Base-by-base conservation (phyloP, 2,888 invertebrate genomes). In the Malthinus seriepunctatus region DNA sequence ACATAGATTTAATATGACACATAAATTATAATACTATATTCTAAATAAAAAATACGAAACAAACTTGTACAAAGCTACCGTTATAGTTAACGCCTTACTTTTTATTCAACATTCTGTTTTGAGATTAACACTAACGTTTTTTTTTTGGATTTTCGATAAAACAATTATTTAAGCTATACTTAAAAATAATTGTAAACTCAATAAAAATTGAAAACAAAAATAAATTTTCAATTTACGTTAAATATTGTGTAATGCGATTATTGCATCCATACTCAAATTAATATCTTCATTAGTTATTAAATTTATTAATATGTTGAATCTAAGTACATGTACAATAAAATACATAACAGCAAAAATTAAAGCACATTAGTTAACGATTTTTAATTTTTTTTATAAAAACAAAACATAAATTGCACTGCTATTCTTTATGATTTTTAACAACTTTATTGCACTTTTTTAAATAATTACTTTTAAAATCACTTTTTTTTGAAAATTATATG, bases 1-100 rank as follows among this genome's bases (percentile, higher is more conserved):
- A 54, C 49, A 59, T 59, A 59, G 31, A 59, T 39, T 56, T 61
- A 61, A 61, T 61, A 61, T 61, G 60, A 61, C 60, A 61, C 60
- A 60, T 51, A 55, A 60, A 52, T 52, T 60, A 58, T 49, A 54
- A 54, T 34, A 46, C 46, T 59, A 59, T 37, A 38, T 12, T 50
- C 59, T 59, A 61, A 50, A 32, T 54, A 59, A 53, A 38, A 51
- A 39, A 51, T 46, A 51, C 33, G 39, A 56, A 56, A 53, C 42
- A 53, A 52, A 52, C 37, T 53, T 58, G 37, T 57, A 57, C 48
- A 53, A 61, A 61, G 60, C 60, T 61, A 61, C 60, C 60, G 46
- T 53, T 61, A 61, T 33, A 38, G 54, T 54, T 54, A 59, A 50
- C 35, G 51, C 48, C 45, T 56, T 60, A 57, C 47, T 56, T 37